phyloP scores from a whole-genome alignment of 1,140 invertebrate species.

The Trichoplusia ni region DNA sequence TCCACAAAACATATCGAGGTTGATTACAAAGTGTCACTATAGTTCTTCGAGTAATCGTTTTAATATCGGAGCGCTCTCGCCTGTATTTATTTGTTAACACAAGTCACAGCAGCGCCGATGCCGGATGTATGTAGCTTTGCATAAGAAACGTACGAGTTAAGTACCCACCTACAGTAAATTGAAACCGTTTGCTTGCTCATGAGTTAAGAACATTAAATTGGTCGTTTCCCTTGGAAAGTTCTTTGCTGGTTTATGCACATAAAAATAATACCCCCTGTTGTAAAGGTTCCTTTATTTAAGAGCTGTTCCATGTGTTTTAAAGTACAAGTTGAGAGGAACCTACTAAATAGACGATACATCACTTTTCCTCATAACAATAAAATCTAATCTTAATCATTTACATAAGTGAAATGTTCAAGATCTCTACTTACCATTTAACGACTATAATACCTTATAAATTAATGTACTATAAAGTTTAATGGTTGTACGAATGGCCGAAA shows the following conservation, averaged over 20 bases:
- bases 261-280: background rate
- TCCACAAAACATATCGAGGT: conserved; percentile 54
- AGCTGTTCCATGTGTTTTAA: no score
- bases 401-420: no score
- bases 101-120: background rate
- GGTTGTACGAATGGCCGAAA: background rate
- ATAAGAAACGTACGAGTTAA: background rate
- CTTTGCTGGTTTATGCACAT: background rate
- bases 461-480: background rate
- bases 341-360: no score
- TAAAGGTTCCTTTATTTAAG: no score
- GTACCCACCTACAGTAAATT: conserved; percentile 2
- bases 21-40: conserved; percentile 47
- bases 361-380: no score
- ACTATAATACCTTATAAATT: background rate
- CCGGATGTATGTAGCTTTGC: conserved; percentile 20
- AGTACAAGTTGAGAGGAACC: no score
- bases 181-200: conserved; percentile 19
- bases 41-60: conserved; percentile 30
- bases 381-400: no score
- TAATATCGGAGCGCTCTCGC: background rate
- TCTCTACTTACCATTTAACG: no score
- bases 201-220: conserved; percentile 16
- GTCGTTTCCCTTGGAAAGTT: background rate
- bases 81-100: conserved; percentile 12